Evolutionary conservation across 2,113 vertebrate genomes (phyloP).

Genomic region (Meles meles): DNA sequence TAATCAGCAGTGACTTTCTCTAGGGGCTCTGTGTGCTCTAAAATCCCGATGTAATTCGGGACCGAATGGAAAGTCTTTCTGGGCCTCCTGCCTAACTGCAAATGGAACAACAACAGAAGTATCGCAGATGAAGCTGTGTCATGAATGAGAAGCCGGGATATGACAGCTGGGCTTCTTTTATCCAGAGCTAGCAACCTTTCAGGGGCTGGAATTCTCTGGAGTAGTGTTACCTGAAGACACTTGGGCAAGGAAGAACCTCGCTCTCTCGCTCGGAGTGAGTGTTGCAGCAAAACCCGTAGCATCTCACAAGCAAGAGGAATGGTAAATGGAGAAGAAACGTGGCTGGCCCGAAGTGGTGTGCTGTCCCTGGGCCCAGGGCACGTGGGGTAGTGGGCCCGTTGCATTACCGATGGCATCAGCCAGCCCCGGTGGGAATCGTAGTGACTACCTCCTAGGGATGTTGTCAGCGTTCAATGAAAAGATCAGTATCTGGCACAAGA

Average conservation of each 20-base stretch:
- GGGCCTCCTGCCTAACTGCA: neutral
- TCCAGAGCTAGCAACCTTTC: neutral
- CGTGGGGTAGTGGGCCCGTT: neutral
- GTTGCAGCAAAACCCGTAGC: neutral
- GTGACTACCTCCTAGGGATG: neutral
- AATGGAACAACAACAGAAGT: neutral
- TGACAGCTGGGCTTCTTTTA: neutral
- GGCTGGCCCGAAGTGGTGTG: too few relatives aligned
- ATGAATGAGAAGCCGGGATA: too few relatives aligned
- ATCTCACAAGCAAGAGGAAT: neutral
- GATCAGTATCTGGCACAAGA: neutral
- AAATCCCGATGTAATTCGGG: neutral
- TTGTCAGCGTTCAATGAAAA: neutral
- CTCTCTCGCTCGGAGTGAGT: neutral
- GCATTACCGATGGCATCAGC: too few relatives aligned
- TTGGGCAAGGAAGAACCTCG: neutral
- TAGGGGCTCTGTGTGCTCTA: neutral
- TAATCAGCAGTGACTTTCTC: constrained; percentile 29
- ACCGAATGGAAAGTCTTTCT: neutral
- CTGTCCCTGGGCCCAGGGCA: neutral
- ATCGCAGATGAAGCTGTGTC: neutral
- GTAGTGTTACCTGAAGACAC: neutral
- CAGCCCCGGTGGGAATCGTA: neutral
- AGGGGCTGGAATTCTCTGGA: neutral
- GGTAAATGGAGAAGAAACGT: neutral